These are phyloP conservation scores for Trichoplusia ni DNA, from an alignment of 1,140 invertebrate species.

Conservation along the genomic window DNA sequence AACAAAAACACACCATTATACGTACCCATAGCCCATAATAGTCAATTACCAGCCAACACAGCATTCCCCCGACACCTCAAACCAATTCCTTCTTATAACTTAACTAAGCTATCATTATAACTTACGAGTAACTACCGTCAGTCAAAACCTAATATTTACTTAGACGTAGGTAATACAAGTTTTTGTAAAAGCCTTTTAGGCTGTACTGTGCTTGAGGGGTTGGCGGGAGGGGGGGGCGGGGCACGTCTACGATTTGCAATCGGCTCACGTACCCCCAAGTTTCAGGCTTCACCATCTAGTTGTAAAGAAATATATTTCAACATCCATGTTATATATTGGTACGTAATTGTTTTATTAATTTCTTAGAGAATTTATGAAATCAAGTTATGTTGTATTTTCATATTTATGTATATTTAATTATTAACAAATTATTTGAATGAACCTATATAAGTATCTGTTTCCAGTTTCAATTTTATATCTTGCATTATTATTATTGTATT, in stretches of 20 bases:
- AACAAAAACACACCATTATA: too few species aligned
- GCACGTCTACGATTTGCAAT: constrained; percentile 5
- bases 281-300: constrained; percentile 28
- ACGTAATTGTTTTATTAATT: constrained; percentile 5
- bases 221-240: neutral
- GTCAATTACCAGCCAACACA: too few species aligned
- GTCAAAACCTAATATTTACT: neutral
- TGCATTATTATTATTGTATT: too few species aligned
- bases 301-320: constrained; percentile 13
- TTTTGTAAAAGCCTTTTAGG: constrained; percentile 26
- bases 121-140: neutral
- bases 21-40: too few species aligned
- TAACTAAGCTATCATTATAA: neutral
- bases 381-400: too few species aligned
- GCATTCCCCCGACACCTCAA: too few species aligned
- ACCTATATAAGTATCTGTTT: too few species aligned
- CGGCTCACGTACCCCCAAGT: constrained; percentile 28
- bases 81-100: too few species aligned
- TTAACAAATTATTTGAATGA: too few species aligned
- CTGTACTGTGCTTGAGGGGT: neutral
- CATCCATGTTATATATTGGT: neutral
- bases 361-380: neutral
- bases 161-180: neutral
- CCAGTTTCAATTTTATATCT: too few species aligned
- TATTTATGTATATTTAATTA: too few species aligned